Evolutionary conservation across 2,113 vertebrate genomes (phyloP), one percentile per base, ranked within the genome.

Genomic region (Ochotona princeps): DNA sequence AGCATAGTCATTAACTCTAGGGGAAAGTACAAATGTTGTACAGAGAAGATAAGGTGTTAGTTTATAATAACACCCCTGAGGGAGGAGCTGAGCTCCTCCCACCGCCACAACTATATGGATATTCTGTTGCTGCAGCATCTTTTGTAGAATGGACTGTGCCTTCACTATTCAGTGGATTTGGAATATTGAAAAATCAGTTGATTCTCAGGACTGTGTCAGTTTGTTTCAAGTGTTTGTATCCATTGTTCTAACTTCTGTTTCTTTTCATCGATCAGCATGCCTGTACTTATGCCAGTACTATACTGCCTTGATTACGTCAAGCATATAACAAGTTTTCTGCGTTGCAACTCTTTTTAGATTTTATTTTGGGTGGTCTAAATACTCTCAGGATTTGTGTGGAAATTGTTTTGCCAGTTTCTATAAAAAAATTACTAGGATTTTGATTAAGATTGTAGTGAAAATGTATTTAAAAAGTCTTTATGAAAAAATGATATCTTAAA

Each of bases 381-480:
- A 17, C 13, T 26, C 2, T 80, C 73, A 94, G 82, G 74, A 84
- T 90, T 94, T 85, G 82, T 32, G 72, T 13, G 5, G 25, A 90
- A 90, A 90, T 85, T 63, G 57, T 25, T 47, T 47, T 70, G 63
- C 70, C 26, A 78, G 82, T 89, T 83, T 86, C 30, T 67, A 57
- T 23, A 74, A 35, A 90, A 73, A 66, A 9, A 21, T 51, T 89
- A 32, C 21, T 44, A 26, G 8, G 30, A 49, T 93, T 84, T 93
- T 84, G 51, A 30, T 25, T 80, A 47, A 57, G 23, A 65, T 73
- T 93, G 23, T 25, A 25, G 38, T 79, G 51, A 32, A 10, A n/a
- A 66, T 92, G 57, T 11, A 73, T 26, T 17, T 25, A 12, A 74
- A 44, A 44, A 44, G 38, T 44, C 5, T 85, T 80, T 81, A 82